These are phyloP conservation scores for Nomada flava DNA, from an alignment of 2,888 invertebrate genomes.

Conservation along the genomic window DNA sequence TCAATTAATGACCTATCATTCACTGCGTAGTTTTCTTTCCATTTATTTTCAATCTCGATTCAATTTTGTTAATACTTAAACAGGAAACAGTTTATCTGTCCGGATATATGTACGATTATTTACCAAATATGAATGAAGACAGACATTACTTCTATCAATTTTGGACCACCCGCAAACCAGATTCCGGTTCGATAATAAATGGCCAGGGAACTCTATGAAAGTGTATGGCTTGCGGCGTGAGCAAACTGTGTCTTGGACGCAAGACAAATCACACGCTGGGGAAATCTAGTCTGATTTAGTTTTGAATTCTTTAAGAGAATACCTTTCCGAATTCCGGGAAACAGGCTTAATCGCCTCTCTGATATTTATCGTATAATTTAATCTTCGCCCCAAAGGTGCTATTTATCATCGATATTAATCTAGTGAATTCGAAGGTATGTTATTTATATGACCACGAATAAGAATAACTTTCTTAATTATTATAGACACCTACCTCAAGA, in stretches of 20 bases:
- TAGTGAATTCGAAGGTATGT: too few relatives aligned
- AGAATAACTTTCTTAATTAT: too few relatives aligned
- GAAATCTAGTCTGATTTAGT: conserved; percentile 53
- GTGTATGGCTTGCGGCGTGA: conserved; percentile 15
- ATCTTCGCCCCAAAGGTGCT: not conserved
- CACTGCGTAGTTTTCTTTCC: too few relatives aligned
- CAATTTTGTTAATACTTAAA: too few relatives aligned
- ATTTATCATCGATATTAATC: not conserved
- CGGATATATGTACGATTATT: not conserved
- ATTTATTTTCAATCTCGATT: too few relatives aligned
- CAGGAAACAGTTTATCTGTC: not conserved
- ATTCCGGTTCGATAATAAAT: conserved; percentile 8
- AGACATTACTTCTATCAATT: not conserved
- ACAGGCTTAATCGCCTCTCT: not conserved
- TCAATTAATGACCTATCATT: too few relatives aligned
- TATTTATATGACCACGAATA: too few relatives aligned
- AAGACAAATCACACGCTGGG: conserved; percentile 45
- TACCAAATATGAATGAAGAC: not conserved
- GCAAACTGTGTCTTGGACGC: conserved; percentile 15
- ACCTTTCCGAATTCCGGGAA: not conserved
- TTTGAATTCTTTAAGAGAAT: conserved; percentile 28
- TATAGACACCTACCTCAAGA: too few relatives aligned
- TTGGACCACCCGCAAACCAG: not conserved
- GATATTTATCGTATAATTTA: not conserved
- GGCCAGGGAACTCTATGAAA: conserved; percentile 23